A percentile compares a stretch with the other conserved stretches of the same genome.
Conservation (phyloP, 2,797 vertebrate species). For the Hyperoplus lanceolatus region DNA sequence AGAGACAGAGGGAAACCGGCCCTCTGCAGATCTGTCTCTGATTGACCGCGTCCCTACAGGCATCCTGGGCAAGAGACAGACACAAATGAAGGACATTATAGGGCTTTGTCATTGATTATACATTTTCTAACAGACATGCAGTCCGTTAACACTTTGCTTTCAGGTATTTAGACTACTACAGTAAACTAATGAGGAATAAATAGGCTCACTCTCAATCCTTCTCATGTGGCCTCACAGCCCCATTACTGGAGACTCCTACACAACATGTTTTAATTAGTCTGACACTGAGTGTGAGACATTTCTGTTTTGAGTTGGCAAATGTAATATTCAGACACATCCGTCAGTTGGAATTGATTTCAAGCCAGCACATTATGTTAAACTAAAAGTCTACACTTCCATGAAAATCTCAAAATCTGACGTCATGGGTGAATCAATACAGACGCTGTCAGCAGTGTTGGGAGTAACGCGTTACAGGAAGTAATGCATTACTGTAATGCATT, state of each 20-base stretch:
- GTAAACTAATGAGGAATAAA: not conserved
- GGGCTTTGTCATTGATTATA: not conserved
- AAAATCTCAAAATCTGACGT: not conserved
- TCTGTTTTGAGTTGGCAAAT: not conserved
- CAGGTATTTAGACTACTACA: too few species aligned
- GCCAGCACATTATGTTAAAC: not conserved
- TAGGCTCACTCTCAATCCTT: conserved; percentile 18
- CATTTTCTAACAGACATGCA: not conserved
- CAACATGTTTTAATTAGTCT: conserved; percentile 25
- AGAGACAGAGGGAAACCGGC: conserved; percentile 79
- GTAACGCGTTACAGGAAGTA: too few species aligned
- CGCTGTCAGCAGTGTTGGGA: too few species aligned
- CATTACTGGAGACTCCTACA: conserved; percentile 1
- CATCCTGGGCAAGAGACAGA: conserved; percentile 68
- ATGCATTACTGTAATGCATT: too few species aligned
- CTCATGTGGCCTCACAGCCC: conserved; percentile 9
- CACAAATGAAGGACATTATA: conserved; percentile 3
- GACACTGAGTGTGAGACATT: conserved; percentile 14
- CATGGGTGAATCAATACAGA: not conserved
- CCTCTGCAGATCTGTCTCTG: conserved; percentile 70
- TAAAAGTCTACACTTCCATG: not conserved
- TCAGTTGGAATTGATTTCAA: not conserved
- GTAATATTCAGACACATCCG: not conserved
- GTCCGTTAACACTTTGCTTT: too few species aligned
- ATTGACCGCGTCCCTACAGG: conserved; percentile 55